Conservation (phyloP, 2,888 invertebrate species). For the Harpagoxenus sublaevis region DNA sequence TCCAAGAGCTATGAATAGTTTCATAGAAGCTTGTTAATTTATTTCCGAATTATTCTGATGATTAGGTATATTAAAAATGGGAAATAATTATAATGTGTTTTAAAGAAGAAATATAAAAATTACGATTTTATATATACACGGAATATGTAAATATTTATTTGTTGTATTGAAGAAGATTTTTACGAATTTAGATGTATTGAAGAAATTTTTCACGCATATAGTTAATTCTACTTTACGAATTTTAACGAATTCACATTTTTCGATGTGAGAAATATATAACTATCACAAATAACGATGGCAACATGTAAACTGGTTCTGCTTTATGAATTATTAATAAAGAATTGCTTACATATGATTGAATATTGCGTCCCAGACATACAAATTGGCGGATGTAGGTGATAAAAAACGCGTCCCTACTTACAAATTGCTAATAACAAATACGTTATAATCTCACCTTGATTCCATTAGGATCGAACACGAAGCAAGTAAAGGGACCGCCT, state of each 20-base stretch:
- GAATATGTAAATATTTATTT: background rate
- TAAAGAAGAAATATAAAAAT: background rate
- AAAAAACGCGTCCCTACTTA: background rate
- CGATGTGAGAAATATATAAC: background rate
- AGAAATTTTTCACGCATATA: background rate
- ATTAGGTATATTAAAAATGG: background rate
- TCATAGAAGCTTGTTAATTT: background rate
- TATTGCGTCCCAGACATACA: background rate
- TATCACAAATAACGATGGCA: background rate
- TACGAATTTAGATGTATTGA: background rate
- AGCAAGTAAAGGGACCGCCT: conserved; percentile 98
- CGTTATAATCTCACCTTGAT: conserved; percentile 88
- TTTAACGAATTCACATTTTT: background rate
- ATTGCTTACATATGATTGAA: background rate
- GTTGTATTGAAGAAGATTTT: background rate
- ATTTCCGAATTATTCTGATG: background rate
- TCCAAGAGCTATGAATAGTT: conserved; percentile 88
- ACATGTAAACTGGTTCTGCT: background rate
- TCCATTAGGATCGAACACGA: conserved; percentile 97
- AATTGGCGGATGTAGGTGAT: background rate
- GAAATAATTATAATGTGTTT: background rate
- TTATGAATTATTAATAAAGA: conserved; percentile 28
- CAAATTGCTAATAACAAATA: conserved; percentile 11
- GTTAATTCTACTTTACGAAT: conserved; percentile 8
- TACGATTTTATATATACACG: background rate